Evolutionary conservation across 1,140 invertebrate species (phyloP).

Genomic region (Leptopilina clavipes): DNA sequence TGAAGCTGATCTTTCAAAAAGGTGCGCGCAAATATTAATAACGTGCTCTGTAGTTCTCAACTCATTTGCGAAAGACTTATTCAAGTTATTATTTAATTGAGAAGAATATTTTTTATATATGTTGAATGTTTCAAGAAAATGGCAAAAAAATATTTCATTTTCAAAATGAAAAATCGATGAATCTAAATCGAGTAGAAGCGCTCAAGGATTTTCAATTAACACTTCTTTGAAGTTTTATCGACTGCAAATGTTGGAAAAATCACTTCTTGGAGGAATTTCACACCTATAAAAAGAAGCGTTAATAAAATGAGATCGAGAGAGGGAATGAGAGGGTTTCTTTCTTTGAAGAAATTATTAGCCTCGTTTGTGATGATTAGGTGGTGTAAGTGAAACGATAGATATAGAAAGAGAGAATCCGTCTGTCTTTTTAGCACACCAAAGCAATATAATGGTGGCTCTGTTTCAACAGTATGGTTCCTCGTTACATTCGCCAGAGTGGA

Average conservation of each 20-base stretch:
- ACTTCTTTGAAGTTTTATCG: not conserved
- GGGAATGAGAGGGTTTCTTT: constrained; percentile 32
- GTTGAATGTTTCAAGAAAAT: too few relatives aligned
- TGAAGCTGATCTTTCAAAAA: not conserved
- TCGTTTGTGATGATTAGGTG: constrained; percentile 51
- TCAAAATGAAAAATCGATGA: too few relatives aligned
- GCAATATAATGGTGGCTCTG: constrained; percentile 62
- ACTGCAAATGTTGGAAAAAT: not conserved
- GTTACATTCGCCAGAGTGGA: constrained; percentile 63
- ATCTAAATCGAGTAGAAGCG: too few relatives aligned
- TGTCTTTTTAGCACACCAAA: constrained; percentile 45
- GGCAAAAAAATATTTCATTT: too few relatives aligned
- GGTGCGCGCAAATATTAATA: not conserved
- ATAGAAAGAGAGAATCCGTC: not conserved
- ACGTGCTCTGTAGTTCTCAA: not conserved
- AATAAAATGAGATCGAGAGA: not conserved
- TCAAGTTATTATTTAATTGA: too few relatives aligned
- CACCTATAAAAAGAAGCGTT: constrained; percentile 3
- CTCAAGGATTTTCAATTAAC: not conserved
- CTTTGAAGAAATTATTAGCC: constrained; percentile 44
- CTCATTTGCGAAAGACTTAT: too few relatives aligned
- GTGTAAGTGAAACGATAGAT: constrained; percentile 52
- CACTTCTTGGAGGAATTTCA: not conserved
- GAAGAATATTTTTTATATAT: too few relatives aligned
- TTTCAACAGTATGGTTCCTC: constrained; percentile 63